phyloP scores from a whole-genome alignment of 2,797 vertebrate species.

The Novumbra hubbsi region DNA sequence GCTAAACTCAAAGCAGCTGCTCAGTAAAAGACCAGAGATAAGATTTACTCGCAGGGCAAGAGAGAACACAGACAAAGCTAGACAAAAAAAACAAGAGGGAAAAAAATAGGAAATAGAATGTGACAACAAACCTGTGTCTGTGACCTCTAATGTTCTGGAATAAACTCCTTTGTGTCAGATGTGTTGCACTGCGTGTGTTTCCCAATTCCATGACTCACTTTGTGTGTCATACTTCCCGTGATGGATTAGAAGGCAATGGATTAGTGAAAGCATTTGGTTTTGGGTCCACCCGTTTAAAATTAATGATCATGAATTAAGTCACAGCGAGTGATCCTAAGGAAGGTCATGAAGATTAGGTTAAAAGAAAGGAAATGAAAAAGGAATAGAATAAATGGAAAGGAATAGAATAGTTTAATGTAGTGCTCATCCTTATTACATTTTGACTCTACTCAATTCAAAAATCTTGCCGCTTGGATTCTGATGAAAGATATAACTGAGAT shows the following conservation, averaged over 20 bases:
- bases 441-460: too few relatives aligned
- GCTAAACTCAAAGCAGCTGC: slow-evolving; percentile 46
- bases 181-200: background rate
- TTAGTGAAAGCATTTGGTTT: background rate
- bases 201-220: background rate
- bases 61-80: background rate
- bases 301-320: too few relatives aligned
- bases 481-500: too few relatives aligned
- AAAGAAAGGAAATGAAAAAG: too few relatives aligned
- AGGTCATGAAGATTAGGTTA: too few relatives aligned
- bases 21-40: slow-evolving; percentile 23
- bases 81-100: background rate
- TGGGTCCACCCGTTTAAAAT: background rate
- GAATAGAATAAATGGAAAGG: too few relatives aligned
- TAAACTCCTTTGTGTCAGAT: background rate
- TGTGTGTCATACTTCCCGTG: background rate
- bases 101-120: background rate
- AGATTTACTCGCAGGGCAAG: slow-evolving; percentile 25
- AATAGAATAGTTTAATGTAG: too few relatives aligned
- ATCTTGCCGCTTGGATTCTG: too few relatives aligned
- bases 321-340: too few relatives aligned
- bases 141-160: background rate
- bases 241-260: background rate
- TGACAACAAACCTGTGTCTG: background rate
- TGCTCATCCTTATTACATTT: too few relatives aligned